phyloP scores from a whole-genome alignment of 2,113 vertebrate species.

The Calypte anna region DNA sequence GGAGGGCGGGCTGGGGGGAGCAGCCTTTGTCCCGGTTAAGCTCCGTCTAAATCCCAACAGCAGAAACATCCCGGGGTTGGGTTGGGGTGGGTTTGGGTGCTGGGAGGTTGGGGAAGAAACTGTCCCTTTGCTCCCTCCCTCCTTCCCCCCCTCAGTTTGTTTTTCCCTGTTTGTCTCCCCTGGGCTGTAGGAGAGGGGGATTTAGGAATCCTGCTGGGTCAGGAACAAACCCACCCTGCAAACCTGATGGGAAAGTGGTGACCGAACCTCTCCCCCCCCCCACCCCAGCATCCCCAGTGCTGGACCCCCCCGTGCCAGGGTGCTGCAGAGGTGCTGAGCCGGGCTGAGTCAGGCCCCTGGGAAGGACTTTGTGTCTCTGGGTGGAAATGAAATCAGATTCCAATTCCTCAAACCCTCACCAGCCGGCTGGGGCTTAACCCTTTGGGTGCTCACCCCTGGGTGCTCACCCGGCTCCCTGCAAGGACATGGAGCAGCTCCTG shows the following conservation, averaged over 20 bases:
- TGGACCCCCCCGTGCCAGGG: background rate
- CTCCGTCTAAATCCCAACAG: background rate
- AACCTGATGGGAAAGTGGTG: background rate
- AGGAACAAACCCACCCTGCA: background rate
- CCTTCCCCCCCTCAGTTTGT: background rate
- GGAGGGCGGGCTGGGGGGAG: background rate
- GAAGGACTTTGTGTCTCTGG: background rate
- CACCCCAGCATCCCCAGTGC: background rate
- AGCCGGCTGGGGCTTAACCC: background rate
- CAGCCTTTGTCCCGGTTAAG: background rate
- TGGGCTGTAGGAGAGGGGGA: background rate
- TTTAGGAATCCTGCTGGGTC: no score
- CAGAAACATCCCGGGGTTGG: accelerated
- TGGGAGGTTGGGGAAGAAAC: background rate
- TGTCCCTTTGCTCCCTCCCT: background rate
- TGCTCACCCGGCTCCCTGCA: accelerated
- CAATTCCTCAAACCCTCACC: background rate
- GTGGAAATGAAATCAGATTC: conserved; percentile 16
- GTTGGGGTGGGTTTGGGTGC: background rate
- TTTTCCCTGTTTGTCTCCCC: background rate
- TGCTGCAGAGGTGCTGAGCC: background rate
- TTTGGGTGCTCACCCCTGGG: background rate
- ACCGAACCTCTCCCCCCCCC: background rate
- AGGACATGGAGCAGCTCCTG: accelerated
- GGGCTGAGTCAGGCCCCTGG: background rate